Conservation (phyloP, 2,888 invertebrate species). For the Drosophila robusta region DNA sequence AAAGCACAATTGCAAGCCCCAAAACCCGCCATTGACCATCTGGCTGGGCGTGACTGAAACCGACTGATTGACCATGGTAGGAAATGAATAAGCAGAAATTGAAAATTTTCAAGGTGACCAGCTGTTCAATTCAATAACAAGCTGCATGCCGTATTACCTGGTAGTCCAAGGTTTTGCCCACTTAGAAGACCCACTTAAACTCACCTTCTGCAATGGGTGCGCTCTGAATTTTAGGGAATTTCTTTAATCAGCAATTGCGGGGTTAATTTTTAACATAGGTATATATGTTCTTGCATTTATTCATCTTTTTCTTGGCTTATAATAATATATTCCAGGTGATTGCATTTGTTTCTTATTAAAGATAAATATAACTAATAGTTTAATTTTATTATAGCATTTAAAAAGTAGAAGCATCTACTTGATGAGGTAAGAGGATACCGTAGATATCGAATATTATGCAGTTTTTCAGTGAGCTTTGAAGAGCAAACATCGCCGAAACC, state of each 20-base stretch:
- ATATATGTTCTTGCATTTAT: too few species aligned
- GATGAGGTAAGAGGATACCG: too few species aligned
- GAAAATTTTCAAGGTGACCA: slow-evolving; percentile 38
- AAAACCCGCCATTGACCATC: slow-evolving; percentile 17
- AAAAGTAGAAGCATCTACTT: too few species aligned
- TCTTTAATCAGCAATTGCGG: background rate
- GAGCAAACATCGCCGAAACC: too few species aligned
- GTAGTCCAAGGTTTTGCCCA: slow-evolving; percentile 62
- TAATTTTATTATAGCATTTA: too few species aligned
- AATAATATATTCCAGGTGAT: too few species aligned
- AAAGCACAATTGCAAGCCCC: slow-evolving; percentile 29
- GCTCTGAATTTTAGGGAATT: background rate
- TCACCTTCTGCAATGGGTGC: background rate
- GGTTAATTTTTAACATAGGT: background rate
- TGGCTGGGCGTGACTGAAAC: background rate
- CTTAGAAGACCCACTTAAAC: background rate
- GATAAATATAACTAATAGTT: too few species aligned
- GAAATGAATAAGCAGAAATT: slow-evolving; percentile 57
- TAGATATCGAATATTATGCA: too few species aligned
- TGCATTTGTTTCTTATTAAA: too few species aligned
- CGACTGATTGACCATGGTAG: slow-evolving; percentile 41
- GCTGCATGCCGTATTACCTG: slow-evolving; percentile 5
- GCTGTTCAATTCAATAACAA: slow-evolving; percentile 33
- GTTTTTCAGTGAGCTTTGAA: too few species aligned
- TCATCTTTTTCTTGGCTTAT: too few species aligned